Conservation (phyloP, 1,140 invertebrate species). For the Drosophila athabasca region DNA sequence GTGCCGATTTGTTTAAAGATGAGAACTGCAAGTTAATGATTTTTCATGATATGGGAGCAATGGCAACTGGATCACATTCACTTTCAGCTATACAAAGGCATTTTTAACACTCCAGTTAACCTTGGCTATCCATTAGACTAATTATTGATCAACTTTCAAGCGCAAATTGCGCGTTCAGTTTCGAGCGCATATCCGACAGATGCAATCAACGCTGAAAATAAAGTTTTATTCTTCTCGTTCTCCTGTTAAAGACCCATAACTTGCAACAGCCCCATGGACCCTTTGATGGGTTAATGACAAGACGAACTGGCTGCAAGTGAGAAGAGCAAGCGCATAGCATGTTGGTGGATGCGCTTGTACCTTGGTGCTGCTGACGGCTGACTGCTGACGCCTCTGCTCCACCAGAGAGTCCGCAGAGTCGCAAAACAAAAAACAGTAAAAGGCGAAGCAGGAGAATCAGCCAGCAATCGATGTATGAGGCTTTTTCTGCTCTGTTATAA, state of each 20-base stretch:
- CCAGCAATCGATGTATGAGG: constrained; percentile 46
- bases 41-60: no score
- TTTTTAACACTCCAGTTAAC: no score
- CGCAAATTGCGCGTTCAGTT: constrained; percentile 11
- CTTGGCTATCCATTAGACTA: neutral
- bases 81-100: neutral
- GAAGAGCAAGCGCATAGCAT: constrained; percentile 28
- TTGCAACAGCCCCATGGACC: constrained; percentile 29
- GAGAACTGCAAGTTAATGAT: no score
- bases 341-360: constrained; percentile 54
- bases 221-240: constrained; percentile 18
- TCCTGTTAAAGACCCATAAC: constrained; percentile 16
- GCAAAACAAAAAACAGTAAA: constrained; percentile 6
- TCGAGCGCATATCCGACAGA: constrained; percentile 38
- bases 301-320: constrained; percentile 31
- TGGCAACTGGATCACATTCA: constrained; percentile 1
- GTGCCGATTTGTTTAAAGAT: neutral
- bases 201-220: constrained; percentile 28
- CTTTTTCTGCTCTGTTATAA: constrained; percentile 64
- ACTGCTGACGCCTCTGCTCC: neutral
- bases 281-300: constrained; percentile 67
- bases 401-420: no score
- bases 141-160: constrained; percentile 6
- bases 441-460: constrained; percentile 21
- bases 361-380: constrained; percentile 18